Base-by-base conservation (phyloP, 2,797 vertebrate species). In the Petrocephalus schoutedeni region DNA sequence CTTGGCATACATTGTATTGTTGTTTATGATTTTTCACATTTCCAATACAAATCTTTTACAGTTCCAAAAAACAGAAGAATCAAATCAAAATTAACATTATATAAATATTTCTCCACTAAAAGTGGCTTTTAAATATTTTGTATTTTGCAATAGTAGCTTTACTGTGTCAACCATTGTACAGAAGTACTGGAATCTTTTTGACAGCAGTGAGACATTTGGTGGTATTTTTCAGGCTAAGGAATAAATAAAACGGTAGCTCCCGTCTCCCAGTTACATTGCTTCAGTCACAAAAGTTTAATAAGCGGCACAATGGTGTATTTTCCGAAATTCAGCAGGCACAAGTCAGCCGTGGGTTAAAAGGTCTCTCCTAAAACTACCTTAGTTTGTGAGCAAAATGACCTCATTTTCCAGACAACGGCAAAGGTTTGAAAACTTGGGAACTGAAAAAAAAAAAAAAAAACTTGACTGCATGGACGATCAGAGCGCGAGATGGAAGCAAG, bases 391-490 rank as follows among this genome's bases (percentile, higher is more conserved):
- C 51, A 54, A 84, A 80, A 80, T 80, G 74, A 80, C 74, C 74
- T 80, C 74, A 80, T 80, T 80, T 80, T 80, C 74, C 45, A 80
- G 36, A 49, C 74, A 21, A 49, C 74, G 74, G 41, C 41, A n/a
- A 45, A 80, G 74, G 74, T 80, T 80, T 80, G 19, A 80, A 80
- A 80, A 84, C 82, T 84, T 51, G 49, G 51, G 82, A 84, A 61
- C 85, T 58, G 54, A 1, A 59, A 86, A 86, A 61, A 58, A 16
- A 12, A 12, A 23, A 12, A 86, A 85, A 59, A 59, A 57, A 41
- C 32, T 58, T 61, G 56, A 86, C 54, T 57, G 85, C 85, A 58
- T 59, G 56, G 54, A 36, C 53, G 54, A 86, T 58, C 56, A 86
- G 54, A 59, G 32, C 32, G 28, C 9, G 32, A 61, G 54, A 58